These are phyloP conservation scores for Tenualosa thibaudeaui DNA, from an alignment of 2,797 vertebrate genomes.

Conservation along the genomic window DNA sequence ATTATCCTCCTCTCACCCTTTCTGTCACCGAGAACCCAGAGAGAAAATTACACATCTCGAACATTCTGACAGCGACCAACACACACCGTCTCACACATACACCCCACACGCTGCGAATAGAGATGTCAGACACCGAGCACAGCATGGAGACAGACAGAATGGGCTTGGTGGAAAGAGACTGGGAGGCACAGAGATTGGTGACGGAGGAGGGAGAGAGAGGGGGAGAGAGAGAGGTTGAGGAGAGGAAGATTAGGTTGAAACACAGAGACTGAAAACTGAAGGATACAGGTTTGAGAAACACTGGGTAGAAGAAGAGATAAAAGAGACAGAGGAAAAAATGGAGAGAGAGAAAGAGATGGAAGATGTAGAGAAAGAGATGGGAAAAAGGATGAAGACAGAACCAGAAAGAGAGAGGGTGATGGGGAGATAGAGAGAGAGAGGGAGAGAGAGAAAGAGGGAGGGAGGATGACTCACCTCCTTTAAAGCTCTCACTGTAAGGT, in stretches of 20 bases:
- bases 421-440: neutral
- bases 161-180: neutral
- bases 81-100: neutral
- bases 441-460: neutral
- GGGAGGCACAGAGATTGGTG: neutral
- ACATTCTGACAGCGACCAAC: neutral
- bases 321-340: neutral
- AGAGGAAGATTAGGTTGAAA: too few species aligned
- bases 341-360: neutral
- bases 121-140: neutral
- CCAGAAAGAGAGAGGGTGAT: too few species aligned
- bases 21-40: neutral
- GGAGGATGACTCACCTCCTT: neutral
- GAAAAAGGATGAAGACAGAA: neutral
- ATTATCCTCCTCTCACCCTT: neutral
- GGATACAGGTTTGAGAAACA: too few species aligned
- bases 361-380: neutral
- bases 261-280: too few species aligned
- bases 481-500: neutral
- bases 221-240: neutral
- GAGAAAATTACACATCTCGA: constrained; percentile 12
- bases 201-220: neutral
- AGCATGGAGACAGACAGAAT: neutral
- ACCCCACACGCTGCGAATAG: neutral
- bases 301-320: neutral